Evolutionary conservation across 92 coral and sea anemone species (phyloP).

Genomic region (Zoanthus sociatus): DNA sequence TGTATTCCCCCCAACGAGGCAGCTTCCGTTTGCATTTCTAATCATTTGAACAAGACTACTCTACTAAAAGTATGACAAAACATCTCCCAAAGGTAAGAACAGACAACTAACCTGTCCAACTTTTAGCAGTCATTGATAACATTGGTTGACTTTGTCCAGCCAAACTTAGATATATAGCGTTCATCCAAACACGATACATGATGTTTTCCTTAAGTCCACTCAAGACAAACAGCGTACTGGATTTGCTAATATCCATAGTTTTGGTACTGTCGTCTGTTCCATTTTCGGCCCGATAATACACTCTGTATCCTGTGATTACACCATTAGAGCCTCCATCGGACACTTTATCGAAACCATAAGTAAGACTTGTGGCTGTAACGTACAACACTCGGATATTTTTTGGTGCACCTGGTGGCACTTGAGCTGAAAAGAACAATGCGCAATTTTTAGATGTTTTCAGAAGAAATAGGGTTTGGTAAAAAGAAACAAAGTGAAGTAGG

Average conservation of each 20-base stretch:
- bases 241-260: neutral
- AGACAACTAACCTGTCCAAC: too few species aligned
- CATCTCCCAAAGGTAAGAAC: too few species aligned
- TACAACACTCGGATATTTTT: neutral
- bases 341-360: neutral
- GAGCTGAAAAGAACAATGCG: neutral
- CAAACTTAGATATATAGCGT: neutral
- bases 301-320: constrained; percentile 14
- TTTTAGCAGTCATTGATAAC: neutral
- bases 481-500: too few species aligned
- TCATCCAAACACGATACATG: constrained; percentile 7
- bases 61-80: too few species aligned
- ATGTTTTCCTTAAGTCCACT: constrained; percentile 9
- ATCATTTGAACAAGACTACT: too few species aligned
- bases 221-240: neutral
- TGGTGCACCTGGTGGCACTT: neutral
- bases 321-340: constrained; percentile 12
- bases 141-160: neutral
- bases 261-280: neutral
- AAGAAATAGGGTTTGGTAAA: too few species aligned
- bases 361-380: constrained; percentile 3
- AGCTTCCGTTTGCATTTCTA: too few species aligned
- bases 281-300: neutral
- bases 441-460: too few species aligned
- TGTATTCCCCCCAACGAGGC: too few species aligned